phyloP scores from a whole-genome alignment of 2,888 invertebrate genomes.

The Carpatolechia fugitivella region DNA sequence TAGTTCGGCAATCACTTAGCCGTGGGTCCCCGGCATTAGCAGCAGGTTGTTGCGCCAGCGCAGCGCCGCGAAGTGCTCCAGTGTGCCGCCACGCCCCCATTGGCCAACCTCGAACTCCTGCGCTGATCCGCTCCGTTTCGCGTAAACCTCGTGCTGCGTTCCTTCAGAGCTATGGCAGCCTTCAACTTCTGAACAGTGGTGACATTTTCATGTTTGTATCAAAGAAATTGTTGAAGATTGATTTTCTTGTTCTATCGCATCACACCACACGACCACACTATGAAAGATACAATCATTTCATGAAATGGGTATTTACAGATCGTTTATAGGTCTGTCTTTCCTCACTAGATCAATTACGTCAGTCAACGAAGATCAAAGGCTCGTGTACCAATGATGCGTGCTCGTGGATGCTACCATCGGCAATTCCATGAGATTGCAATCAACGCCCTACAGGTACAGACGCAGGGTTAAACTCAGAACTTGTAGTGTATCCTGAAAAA shows the following conservation, averaged over 20 bases:
- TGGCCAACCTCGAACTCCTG: constrained; percentile 31
- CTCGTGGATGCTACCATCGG: constrained; percentile 13
- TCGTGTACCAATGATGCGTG: background rate
- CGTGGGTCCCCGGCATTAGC: background rate
- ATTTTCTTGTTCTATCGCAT: background rate
- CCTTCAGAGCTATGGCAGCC: constrained; percentile 3
- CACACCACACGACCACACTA: no score
- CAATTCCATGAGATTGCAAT: constrained; percentile 12
- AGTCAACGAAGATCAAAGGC: constrained; percentile 16
- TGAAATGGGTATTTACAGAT: no score
- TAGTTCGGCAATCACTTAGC: constrained; percentile 1
- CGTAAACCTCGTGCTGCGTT: constrained; percentile 6
- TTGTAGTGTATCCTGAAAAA: background rate
- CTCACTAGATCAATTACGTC: no score
- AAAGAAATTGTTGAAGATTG: background rate
- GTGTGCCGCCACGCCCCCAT: constrained; percentile 24
- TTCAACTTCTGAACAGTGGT: background rate
- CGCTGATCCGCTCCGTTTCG: constrained; percentile 39
- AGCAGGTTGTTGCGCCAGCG: constrained; percentile 15
- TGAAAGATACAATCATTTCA: no score
- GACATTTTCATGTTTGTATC: background rate
- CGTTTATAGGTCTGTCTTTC: no score
- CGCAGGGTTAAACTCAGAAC: background rate
- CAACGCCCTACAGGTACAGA: background rate
- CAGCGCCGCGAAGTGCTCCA: constrained; percentile 22